Evolutionary conservation across 2,888 invertebrate species (phyloP), one percentile per base, ranked within the genome.

Genomic region (Formica aserva): DNA sequence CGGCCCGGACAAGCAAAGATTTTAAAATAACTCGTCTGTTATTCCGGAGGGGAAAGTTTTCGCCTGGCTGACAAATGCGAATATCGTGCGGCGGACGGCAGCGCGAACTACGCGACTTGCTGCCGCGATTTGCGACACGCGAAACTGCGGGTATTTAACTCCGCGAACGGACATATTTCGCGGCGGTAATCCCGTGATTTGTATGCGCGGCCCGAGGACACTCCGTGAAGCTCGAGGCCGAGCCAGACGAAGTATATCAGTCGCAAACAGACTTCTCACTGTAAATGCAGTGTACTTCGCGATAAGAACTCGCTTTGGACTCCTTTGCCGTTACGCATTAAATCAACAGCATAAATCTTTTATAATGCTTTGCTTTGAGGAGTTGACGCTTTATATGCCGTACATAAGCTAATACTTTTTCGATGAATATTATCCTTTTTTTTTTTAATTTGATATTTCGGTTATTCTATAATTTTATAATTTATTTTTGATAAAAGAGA

Each of bases 131-230:
- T 60, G 74, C 38, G 78, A 80, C 78, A 60, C 78, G 78, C 41
- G 74, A 80, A 80, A 80, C 78, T 62, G 74, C 35, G 45, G 74
- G 74, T 80, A 80, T 80, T 80, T 80, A 80, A 80, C 74, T 80
- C 75, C 45, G 32, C 74, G 35, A 29, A 11, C 74, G 74, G 74
- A 74, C 60, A 60, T 80, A 80, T 80, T 80, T 80, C 60, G 57
- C 78, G 48, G 35, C 60, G 60, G 75, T 80, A 80, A 80, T 80
- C 74, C 78, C 32, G 60, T 80, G 78, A 80, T 80, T 80, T 80
- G 78, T 80, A 80, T 80, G 78, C 78, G 60, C 78, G 60, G 75
- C 60, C 75, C 60, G 75, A 74, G 78, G 32, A 74, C 60, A 72
- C 57, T 74, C 35, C 74, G 72, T 41, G 57, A 78, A 72, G 15